Evolutionary conservation across 1,140 invertebrate genomes (phyloP).

Genomic region (Drosophila virilis): DNA sequence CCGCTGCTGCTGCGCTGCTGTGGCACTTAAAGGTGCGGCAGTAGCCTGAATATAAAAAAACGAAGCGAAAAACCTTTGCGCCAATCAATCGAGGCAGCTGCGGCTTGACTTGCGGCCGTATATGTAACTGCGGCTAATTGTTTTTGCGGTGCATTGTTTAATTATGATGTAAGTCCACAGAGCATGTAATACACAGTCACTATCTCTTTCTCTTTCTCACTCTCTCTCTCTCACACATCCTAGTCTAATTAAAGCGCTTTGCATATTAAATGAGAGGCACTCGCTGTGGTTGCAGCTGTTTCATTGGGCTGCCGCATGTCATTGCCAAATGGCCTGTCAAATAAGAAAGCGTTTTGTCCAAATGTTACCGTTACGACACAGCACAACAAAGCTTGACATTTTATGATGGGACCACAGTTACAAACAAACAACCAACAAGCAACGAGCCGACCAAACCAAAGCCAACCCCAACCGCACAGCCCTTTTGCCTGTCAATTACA

Average conservation of each 20-base stretch:
- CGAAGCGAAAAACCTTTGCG: slow-evolving; percentile 24
- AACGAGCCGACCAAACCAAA: not conserved
- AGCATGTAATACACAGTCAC: not conserved
- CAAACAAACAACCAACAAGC: slow-evolving; percentile 3
- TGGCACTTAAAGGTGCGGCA: slow-evolving; percentile 37
- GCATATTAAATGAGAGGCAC: slow-evolving; percentile 68
- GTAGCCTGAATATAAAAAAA: not conserved
- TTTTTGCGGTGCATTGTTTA: slow-evolving; percentile 68
- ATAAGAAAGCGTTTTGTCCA: slow-evolving; percentile 81
- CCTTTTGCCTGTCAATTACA: slow-evolving; percentile 72
- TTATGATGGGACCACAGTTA: slow-evolving; percentile 63
- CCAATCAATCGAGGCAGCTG: slow-evolving; percentile 53
- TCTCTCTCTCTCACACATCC: slow-evolving; percentile 7
- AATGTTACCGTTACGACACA: slow-evolving; percentile 72
- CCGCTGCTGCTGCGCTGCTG: slow-evolving; percentile 1
- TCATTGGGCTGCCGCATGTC: slow-evolving; percentile 59
- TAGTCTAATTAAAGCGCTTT: slow-evolving; percentile 73
- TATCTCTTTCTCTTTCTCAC: too few relatives aligned
- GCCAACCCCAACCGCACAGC: slow-evolving; percentile 10
- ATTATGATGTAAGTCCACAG: slow-evolving; percentile 61
- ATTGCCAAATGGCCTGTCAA: slow-evolving; percentile 77
- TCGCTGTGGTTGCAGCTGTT: slow-evolving; percentile 68
- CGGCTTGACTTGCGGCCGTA: slow-evolving; percentile 51
- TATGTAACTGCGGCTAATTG: slow-evolving; percentile 66
- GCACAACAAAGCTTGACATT: slow-evolving; percentile 73